Evolutionary conservation across 2,113 vertebrate species (phyloP).

Genomic region (Gorsachius goisagi): DNA sequence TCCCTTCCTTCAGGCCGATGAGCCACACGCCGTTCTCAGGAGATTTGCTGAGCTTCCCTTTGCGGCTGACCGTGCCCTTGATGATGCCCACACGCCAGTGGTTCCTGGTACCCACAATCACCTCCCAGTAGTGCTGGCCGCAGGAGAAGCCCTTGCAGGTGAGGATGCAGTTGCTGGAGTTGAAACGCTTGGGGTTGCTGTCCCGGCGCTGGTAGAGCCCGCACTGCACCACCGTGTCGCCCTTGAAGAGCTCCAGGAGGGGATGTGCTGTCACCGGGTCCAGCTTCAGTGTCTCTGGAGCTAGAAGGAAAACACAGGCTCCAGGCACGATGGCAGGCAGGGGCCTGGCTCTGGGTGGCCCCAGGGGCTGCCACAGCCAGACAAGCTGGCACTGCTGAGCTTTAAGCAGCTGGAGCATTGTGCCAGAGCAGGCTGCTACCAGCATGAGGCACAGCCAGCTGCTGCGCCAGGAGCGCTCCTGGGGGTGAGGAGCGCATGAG

Average conservation of each 20-base stretch:
- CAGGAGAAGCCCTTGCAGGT: slow-evolving; percentile 82
- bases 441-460: accelerated
- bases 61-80: slow-evolving; percentile 79
- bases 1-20: slow-evolving; percentile 81
- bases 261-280: slow-evolving; percentile 83
- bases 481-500: not conserved
- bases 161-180: slow-evolving; percentile 82
- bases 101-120: slow-evolving; percentile 80
- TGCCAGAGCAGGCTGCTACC: not conserved
- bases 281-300: slow-evolving; percentile 77
- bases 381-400: not conserved
- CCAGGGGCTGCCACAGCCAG: not conserved
- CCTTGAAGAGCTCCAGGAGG: slow-evolving; percentile 78
- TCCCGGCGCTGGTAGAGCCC: slow-evolving; percentile 69
- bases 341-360: not conserved
- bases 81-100: slow-evolving; percentile 83
- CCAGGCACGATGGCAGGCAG: not conserved
- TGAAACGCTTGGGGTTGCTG: slow-evolving; percentile 80
- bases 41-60: slow-evolving; percentile 80
- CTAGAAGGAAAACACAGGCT: slow-evolving; percentile 44
- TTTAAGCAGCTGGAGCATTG: not conserved
- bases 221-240: slow-evolving; percentile 76
- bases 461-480: not conserved
- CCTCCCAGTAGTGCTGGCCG: slow-evolving; percentile 87
- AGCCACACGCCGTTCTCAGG: slow-evolving; percentile 83